Evolutionary conservation across 1,140 invertebrate species (phyloP), one percentile per base, ranked within the genome.

Genomic region (Dysdera silvatica): DNA sequence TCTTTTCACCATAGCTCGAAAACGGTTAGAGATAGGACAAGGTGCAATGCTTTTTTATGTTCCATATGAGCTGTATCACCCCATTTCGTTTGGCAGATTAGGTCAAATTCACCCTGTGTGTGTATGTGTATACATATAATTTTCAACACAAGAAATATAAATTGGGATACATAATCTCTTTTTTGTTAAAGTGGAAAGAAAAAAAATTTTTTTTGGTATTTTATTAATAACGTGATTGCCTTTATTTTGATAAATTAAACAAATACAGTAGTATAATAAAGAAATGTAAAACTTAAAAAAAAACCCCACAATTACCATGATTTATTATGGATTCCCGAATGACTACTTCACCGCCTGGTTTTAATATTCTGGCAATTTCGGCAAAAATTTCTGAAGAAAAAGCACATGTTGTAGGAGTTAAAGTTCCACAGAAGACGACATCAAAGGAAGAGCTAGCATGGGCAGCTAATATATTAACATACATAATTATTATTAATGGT

Each of bases 331-430:
- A 61, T 58, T 77, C 72, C 35, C 72, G 65, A 8, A 78, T 24
- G 26, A 74, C 65, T 12, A 80, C 48, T 26, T 60, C 65, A 28
- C 79, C 78, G 24, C 68, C 70, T 28, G 78, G 78, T 65, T 75
- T 77, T 4, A 80, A 66, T 23, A 80, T 66, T 0, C 76, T 70
- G 54, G 75, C 72, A 7, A 78, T 68, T 70, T 80, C 78, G 10
- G 70, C 73, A 4, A 80, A 68, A 5, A 74, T 32, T 16, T 75
- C 72, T 33, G 61, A 61, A 43, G 57, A 61, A 63, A 74, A 70
- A 18, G 67, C 61, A 24, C 59, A 66, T 37, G 67, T 45, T 16
- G 64, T 67, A 6, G 75, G 72, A 16, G 71, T 70, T 33, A 77
- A 47, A n/a, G 77, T 59, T 18, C 76, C 76, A 45, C 72, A 76